phyloP scores from a whole-genome alignment of 2,113 vertebrate species.

The Neolamprologus variostigma region DNA sequence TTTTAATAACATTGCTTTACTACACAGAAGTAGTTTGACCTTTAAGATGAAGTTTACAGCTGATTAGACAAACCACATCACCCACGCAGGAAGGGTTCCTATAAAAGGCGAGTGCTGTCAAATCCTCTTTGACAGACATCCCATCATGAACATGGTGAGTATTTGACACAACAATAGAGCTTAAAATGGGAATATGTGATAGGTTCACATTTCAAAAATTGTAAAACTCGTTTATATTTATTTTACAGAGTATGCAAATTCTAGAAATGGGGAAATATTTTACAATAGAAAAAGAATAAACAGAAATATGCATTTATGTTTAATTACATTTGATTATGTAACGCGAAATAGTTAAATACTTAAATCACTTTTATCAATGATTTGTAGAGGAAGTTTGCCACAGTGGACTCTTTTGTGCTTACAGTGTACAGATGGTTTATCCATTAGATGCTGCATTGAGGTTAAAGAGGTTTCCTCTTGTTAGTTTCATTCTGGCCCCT shows the following conservation, averaged over 20 bases:
- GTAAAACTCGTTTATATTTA: fast-evolving
- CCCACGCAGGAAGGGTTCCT: neutral
- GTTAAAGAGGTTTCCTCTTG: neutral
- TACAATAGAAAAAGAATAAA: neutral
- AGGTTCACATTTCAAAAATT: neutral
- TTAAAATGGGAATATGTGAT: neutral
- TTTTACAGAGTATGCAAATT: neutral
- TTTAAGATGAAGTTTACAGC: neutral
- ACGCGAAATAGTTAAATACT: neutral
- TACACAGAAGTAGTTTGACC: neutral
- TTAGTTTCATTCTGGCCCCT: neutral
- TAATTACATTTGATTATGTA: fast-evolving
- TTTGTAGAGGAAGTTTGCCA: neutral
- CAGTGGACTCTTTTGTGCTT: neutral
- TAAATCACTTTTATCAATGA: neutral
- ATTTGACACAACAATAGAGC: neutral
- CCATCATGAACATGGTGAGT: constrained; percentile 49
- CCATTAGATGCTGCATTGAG: neutral
- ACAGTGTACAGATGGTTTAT: neutral
- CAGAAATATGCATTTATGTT: neutral
- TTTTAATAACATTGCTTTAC: neutral
- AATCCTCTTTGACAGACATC: neutral
- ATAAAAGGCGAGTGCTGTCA: neutral
- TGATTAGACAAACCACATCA: neutral
- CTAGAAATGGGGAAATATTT: neutral